These are phyloP conservation scores for Cepaea nemoralis DNA, from an alignment of 1,140 invertebrate species.

Conservation along the genomic window DNA sequence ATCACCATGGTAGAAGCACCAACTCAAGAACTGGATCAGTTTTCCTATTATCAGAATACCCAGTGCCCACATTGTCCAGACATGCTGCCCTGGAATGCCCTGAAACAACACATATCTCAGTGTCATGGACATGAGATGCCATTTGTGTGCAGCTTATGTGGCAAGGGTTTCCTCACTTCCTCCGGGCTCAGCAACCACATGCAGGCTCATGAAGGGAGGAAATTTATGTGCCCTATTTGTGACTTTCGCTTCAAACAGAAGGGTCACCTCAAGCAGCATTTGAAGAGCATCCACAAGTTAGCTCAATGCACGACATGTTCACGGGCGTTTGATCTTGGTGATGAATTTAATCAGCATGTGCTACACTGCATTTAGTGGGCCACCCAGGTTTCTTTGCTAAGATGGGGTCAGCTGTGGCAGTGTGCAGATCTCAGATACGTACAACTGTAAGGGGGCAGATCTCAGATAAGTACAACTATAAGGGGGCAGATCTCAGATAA, in stretches of 20 bases:
- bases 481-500: too few species aligned
- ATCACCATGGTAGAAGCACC: neutral
- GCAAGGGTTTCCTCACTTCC: conserved; percentile 20
- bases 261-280: conserved; percentile 6
- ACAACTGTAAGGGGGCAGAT: too few species aligned
- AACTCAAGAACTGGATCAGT: neutral
- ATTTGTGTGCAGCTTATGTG: conserved; percentile 16
- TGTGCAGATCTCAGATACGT: too few species aligned
- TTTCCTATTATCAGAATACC: neutral
- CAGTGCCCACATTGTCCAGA: conserved; percentile 28
- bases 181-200: conserved; percentile 28
- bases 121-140: conserved; percentile 26
- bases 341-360: conserved; percentile 28
- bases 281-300: conserved; percentile 29
- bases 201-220: conserved; percentile 24
- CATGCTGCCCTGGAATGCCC: neutral
- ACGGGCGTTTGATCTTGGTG: conserved; percentile 13
- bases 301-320: conserved; percentile 33
- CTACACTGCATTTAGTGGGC: conserved; percentile 10
- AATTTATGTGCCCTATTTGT: conserved; percentile 36
- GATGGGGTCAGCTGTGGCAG: too few species aligned
- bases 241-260: conserved; percentile 30
- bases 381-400: too few species aligned
- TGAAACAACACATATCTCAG: conserved; percentile 17
- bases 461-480: too few species aligned